A percentile compares a stretch with the other conserved stretches of the same genome.
These are phyloP conservation scores for Pseudomyrmex concolor DNA, from an alignment of 1,140 invertebrate genomes.

Conservation along the genomic window DNA sequence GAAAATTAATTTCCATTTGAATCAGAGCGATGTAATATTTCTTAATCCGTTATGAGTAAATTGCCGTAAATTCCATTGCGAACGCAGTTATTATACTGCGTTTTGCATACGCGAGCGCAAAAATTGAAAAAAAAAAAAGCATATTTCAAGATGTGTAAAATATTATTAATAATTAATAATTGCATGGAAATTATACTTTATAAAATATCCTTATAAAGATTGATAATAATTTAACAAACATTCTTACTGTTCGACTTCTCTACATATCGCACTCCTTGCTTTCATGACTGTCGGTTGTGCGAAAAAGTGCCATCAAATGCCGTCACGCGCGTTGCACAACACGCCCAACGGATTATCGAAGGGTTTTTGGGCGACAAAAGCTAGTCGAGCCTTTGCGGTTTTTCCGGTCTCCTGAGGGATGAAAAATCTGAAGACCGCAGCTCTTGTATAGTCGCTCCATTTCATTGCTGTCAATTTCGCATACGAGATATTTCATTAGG, in stretches of 20 bases:
- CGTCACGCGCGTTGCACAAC: slow-evolving; percentile 13
- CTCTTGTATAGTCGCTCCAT: slow-evolving; percentile 74
- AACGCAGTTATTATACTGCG: background rate
- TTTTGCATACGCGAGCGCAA: background rate
- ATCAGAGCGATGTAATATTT: slow-evolving; percentile 25
- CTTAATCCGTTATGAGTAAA: slow-evolving; percentile 32
- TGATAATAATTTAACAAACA: no score
- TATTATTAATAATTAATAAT: slow-evolving; percentile 1
- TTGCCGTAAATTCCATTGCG: background rate
- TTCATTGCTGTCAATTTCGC: slow-evolving; percentile 79
- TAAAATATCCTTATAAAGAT: no score
- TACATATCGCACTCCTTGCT: background rate
- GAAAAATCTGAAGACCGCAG: slow-evolving; percentile 41
- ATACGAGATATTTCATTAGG: slow-evolving; percentile 81
- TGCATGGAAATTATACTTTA: background rate
- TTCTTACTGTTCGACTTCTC: background rate
- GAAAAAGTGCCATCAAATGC: background rate
- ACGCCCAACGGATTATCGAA: slow-evolving; percentile 17
- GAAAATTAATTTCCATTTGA: slow-evolving; percentile 56
- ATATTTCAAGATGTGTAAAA: background rate
- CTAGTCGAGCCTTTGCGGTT: slow-evolving; percentile 39
- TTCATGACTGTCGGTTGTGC: background rate
- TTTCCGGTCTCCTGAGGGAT: slow-evolving; percentile 35
- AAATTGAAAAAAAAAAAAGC: slow-evolving; percentile 8
- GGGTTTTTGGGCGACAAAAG: slow-evolving; percentile 14